These are phyloP conservation scores for Sanderia malayensis DNA, from an alignment of 30 jellyfish, hydroid and myxozoan species.

Conservation along the genomic window DNA sequence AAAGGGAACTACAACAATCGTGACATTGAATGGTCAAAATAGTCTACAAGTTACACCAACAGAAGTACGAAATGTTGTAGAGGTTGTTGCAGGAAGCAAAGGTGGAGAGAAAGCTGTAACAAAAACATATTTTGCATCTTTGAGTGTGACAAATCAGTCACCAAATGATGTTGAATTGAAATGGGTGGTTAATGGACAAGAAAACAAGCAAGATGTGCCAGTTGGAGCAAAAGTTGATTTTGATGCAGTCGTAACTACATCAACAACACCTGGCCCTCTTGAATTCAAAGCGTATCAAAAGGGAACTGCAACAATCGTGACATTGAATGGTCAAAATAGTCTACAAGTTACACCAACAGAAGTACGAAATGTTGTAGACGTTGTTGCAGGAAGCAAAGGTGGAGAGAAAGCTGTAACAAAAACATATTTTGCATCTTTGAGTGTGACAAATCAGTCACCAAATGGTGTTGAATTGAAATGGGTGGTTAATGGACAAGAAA, in stretches of 20 bases:
- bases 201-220: conserved; percentile 61
- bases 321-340: conserved; percentile 25
- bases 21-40: conserved; percentile 60
- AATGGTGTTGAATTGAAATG: conserved; percentile 55
- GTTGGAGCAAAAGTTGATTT: conserved; percentile 7
- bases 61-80: conserved; percentile 26
- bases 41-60: conserved; percentile 59
- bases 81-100: conserved; percentile 43
- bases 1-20: conserved; percentile 56
- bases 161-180: conserved; percentile 32
- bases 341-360: conserved; percentile 4
- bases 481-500: conserved; percentile 52
- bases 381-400: conserved; percentile 13
- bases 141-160: conserved; percentile 69
- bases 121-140: conserved; percentile 56
- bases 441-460: conserved; percentile 60
- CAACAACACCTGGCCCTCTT: not conserved
- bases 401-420: conserved; percentile 3
- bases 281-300: conserved; percentile 28
- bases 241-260: conserved; percentile 20
- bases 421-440: conserved; percentile 41
- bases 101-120: conserved; percentile 30
- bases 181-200: conserved; percentile 29
- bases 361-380: conserved; percentile 15
- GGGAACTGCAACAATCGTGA: conserved; percentile 15